Evolutionary conservation across 2,113 vertebrate species (phyloP).

Genomic region (Hippocampus abdominalis): DNA sequence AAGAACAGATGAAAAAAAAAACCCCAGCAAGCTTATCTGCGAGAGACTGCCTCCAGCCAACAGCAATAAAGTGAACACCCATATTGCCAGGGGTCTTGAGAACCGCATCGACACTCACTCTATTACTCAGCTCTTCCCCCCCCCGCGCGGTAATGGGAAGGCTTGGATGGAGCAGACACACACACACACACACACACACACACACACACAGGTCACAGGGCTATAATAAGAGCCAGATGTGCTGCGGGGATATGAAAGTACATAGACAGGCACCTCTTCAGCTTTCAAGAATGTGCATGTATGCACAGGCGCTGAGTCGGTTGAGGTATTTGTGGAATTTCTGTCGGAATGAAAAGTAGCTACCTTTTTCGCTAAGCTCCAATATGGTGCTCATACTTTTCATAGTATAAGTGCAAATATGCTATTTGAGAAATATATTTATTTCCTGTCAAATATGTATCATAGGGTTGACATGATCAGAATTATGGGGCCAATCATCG

Average conservation of each 20-base stretch:
- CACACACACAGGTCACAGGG: conserved; percentile 55
- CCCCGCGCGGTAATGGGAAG: conserved; percentile 37
- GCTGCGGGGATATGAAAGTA: conserved; percentile 52
- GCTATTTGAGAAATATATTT: too few species aligned
- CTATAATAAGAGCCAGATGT: conserved; percentile 75
- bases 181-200: conserved; percentile 14
- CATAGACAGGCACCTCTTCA: conserved; percentile 35
- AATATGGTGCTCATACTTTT: background rate
- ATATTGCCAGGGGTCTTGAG: conserved; percentile 46
- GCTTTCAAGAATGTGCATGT: conserved; percentile 42
- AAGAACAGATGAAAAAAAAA: conserved; percentile 24
- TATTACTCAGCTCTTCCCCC: conserved; percentile 54
- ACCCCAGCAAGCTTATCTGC: conserved; percentile 39
- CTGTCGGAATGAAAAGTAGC: conserved; percentile 16
- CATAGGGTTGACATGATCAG: too few species aligned
- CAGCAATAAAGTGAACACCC: conserved; percentile 49
- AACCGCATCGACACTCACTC: conserved; percentile 45
- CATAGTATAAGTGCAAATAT: too few species aligned
- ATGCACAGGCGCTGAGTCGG: background rate
- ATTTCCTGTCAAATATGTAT: too few species aligned
- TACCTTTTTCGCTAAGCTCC: conserved; percentile 14
- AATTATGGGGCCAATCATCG: too few species aligned
- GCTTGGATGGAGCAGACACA: conserved; percentile 16
- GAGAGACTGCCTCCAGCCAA: conserved; percentile 37
- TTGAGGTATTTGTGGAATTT: conserved; percentile 55